Base-by-base conservation (phyloP, 2,888 invertebrate species). In the Orthonychiurus folsomi region DNA sequence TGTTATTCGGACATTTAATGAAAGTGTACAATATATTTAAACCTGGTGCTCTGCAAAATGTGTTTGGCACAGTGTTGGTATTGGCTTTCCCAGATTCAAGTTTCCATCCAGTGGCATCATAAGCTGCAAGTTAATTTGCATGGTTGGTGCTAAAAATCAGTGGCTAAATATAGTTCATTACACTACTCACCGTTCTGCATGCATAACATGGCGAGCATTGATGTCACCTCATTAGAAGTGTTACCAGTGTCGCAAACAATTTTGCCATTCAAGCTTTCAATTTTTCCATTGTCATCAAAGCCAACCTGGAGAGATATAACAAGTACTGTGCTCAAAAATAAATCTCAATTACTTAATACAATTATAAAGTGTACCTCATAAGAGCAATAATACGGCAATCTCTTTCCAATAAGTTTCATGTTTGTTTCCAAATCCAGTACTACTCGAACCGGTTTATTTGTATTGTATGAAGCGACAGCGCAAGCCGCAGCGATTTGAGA, bases 361-460 rank as follows among this genome's bases (percentile, higher is more conserved):
- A 52, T 9, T 52, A 9, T 52, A n/a, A n/a, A n/a, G n/a, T n/a
- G n/a, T 23, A 52, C 83, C 75, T 87, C 85, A 74, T 87, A 89
- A 67, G 85, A 83, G 3, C 80, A 77, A 3, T 80, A 80, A 56
- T 80, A 79, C 0, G 86, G 82, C 62, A 80, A 77, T 37, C 89
- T 79, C 74, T 86, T 87, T 1, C 89, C 89, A 1, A 85, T 74
- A 3, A 83, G 78, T 54, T 82, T 80, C 84, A 90, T 85, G 73
- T 86, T 89, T 21, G 85, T 82, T 73, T 86, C 85, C 60, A 92
- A 79, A 24, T 85, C 80, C 77, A 89, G 77, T 1, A 84, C 82
- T 62, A 92, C 82, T 27, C 88, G 81, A 0, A 88, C 85, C 0
- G 92, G 89, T 53, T 83, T 80, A 74, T 82, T 79, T 57, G 84